Evolutionary conservation across 2,888 invertebrate species (phyloP), one percentile per base, ranked within the genome.

Genomic region (Diadegma fenestrale): DNA sequence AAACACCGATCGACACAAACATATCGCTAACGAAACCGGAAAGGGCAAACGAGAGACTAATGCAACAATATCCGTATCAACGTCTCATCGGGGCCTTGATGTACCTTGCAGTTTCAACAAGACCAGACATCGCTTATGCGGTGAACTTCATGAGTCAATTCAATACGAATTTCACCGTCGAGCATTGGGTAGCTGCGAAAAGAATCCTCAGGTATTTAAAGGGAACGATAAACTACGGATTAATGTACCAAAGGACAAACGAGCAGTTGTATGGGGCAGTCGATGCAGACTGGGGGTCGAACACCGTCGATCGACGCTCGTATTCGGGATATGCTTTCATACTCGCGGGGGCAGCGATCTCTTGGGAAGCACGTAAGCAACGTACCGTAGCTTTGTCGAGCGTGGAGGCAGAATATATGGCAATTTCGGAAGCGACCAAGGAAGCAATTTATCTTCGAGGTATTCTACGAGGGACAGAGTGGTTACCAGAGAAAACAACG

Each of bases 151-250:
- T 88, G 6, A 86, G 87, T 41, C 86, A 88, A 19, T 88, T 87
- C 61, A 85, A 82, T 22, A 43, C 33, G 37, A 37, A 37, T 7
- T 37, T 8, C 33, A 69, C 45, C 72, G 30, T 30, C 43, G 33
- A 19, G 14, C 88, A 87, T 37, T 92, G 92, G 90, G 86, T 75
- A 17, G 90, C 90, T 1, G 91, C 91, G 0, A 91, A 92, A 72
- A 80, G 90, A 7, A 87, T 92, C 2, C 80, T 93, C 19, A 82
- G 90, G 4, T 93, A 93, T 61, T 33, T 91, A 10, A 87, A 86
- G 26, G 87, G 86, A 8, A 91, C 89, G 0, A 63, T 63, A 17
- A 48, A 88, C 66, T 41, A 86, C 3, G 88, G 89, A 37, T 76
- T 92, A 14, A 37, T 64, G 0, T 91, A 86, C 79, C 51, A 61